phyloP scores from a whole-genome alignment of 2,888 invertebrate species.

The Nemapogon koenigi region DNA sequence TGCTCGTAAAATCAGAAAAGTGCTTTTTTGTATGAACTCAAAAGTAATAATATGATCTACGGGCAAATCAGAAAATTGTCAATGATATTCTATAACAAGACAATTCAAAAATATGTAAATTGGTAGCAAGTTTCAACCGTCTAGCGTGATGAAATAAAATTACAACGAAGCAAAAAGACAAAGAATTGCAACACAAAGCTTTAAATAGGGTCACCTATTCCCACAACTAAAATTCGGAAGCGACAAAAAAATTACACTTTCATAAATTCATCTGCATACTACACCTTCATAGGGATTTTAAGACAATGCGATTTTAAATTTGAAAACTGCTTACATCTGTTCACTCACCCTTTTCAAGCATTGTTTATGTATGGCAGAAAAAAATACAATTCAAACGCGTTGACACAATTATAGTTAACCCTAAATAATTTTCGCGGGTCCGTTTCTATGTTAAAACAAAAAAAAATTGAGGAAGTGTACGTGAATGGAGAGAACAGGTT shows the following conservation, averaged over 20 bases:
- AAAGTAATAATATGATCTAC: no score
- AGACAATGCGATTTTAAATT: conserved; percentile 35
- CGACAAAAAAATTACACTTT: conserved; percentile 46
- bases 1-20: no score
- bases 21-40: no score
- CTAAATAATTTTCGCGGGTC: conserved; percentile 28
- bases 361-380: conserved; percentile 38
- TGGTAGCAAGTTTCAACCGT: no score
- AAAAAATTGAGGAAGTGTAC: conserved; percentile 39
- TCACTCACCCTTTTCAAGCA: conserved; percentile 29
- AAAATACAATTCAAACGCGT: conserved; percentile 37
- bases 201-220: conserved; percentile 56
- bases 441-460: conserved; percentile 47
- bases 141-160: no score
- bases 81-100: no score
- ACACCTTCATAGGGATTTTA: conserved; percentile 43
- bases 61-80: no score
- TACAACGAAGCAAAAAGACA: no score
- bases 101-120: no score
- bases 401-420: conserved; percentile 46
- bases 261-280: conserved; percentile 36
- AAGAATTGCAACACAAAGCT: no score
- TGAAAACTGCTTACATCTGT: conserved; percentile 38
- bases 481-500: conserved; percentile 47
- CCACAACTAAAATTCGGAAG: conserved; percentile 33